These are phyloP conservation scores for Agonopterix arenella DNA, from an alignment of 2,888 invertebrate genomes.

Conservation along the genomic window DNA sequence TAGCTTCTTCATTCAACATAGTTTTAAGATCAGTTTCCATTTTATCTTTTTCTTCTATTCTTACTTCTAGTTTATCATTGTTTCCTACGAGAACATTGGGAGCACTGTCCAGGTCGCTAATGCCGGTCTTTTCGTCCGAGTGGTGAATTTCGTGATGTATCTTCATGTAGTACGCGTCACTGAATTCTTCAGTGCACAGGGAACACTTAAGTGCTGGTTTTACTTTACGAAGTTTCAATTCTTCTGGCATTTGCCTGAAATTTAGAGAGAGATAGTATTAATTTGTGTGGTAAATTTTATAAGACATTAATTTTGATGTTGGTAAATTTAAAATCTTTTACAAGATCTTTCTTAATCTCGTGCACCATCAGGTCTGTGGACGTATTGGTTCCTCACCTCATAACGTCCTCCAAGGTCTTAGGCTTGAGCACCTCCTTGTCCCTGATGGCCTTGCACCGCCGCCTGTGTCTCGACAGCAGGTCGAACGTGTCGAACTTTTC, in stretches of 20 bases:
- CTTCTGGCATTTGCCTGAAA: too few species aligned
- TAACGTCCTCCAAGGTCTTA: slow-evolving; percentile 49
- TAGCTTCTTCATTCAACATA: neutral
- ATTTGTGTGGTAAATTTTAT: too few species aligned
- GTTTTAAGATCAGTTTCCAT: neutral
- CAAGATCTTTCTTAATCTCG: too few species aligned
- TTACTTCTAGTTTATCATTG: neutral
- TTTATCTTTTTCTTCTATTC: neutral
- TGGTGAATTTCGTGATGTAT: slow-evolving; percentile 42
- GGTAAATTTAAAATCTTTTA: too few species aligned
- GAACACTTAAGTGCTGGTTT: slow-evolving; percentile 14
- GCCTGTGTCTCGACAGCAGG: slow-evolving; percentile 39
- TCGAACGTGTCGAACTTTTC: slow-evolving; percentile 45
- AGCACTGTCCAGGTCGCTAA: neutral
- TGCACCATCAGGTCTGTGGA: too few species aligned
- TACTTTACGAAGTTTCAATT: neutral
- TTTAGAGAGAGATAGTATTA: too few species aligned
- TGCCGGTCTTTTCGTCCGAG: slow-evolving; percentile 4
- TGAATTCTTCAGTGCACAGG: slow-evolving; percentile 28
- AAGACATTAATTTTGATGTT: too few species aligned
- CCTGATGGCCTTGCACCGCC: slow-evolving; percentile 30
- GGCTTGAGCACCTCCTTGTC: slow-evolving; percentile 25
- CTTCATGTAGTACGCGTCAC: slow-evolving; percentile 34
- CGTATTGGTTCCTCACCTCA: slow-evolving; percentile 23
- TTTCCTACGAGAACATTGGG: neutral